These are phyloP conservation scores for Tauraco hartlaubi DNA, from an alignment of 2,797 vertebrate species.

Conservation along the genomic window DNA sequence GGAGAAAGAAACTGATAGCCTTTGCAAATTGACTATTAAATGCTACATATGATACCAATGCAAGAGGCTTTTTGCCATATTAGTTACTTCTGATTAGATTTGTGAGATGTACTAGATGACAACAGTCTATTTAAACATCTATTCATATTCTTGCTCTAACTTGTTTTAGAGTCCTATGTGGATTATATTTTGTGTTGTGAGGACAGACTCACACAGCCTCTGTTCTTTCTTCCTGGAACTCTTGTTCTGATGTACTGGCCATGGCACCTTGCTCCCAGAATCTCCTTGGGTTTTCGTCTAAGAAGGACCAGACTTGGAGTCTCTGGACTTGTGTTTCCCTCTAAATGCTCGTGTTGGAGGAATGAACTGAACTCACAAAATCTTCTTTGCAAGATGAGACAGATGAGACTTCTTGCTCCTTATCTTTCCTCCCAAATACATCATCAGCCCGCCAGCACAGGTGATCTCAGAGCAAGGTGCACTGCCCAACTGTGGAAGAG, in stretches of 20 bases:
- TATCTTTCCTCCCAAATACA: not conserved
- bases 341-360: not conserved
- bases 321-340: not conserved
- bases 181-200: not conserved
- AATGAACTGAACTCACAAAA: not conserved
- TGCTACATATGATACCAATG: not conserved
- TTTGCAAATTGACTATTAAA: constrained; percentile 2
- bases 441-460: not conserved
- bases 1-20: not conserved
- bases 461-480: not conserved
- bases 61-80: constrained; percentile 11
- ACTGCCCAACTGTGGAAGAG: not conserved
- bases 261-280: not conserved
- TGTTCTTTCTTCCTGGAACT: not conserved
- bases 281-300: not conserved
- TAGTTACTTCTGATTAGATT: constrained; percentile 58
- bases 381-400: not conserved
- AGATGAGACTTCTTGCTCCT: not conserved
- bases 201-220: not conserved
- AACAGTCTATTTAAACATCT: constrained; percentile 39
- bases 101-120: not conserved
- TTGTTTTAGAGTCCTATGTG: not conserved
- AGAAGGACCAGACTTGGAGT: not conserved
- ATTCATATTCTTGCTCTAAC: not conserved
- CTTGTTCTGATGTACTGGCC: not conserved